Evolutionary conservation across 2,888 invertebrate genomes (phyloP).

Genomic region (Brachypalpus laphriformis): DNA sequence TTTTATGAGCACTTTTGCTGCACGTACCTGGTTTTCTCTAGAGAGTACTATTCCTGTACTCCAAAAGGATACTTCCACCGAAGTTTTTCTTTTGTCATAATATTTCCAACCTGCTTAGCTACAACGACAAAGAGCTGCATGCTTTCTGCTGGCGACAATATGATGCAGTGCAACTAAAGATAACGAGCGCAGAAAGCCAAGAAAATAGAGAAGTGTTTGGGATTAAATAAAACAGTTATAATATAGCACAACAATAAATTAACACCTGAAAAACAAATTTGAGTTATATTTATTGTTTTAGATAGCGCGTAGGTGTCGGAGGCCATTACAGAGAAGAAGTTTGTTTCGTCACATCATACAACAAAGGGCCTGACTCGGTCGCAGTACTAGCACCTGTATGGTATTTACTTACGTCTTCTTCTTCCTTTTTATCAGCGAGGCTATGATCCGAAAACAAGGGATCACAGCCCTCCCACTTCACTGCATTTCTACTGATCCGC

Average conservation of each 20-base stretch:
- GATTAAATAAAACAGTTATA: background rate
- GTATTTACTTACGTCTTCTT: too few species aligned
- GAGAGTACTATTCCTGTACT: slow-evolving; percentile 49
- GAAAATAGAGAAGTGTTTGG: background rate
- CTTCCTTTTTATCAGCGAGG: too few species aligned
- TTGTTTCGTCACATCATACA: too few species aligned
- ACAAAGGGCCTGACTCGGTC: too few species aligned
- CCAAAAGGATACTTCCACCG: slow-evolving; percentile 20
- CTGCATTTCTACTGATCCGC: too few species aligned
- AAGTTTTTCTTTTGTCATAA: background rate
- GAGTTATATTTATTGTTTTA: too few species aligned
- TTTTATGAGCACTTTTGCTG: slow-evolving; percentile 35
- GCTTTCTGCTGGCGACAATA: slow-evolving; percentile 55
- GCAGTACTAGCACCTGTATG: too few species aligned
- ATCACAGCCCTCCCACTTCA: too few species aligned
- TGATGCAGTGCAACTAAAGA: slow-evolving; percentile 64
- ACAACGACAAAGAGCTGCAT: slow-evolving; percentile 25
- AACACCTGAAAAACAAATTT: background rate
- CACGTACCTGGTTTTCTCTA: background rate
- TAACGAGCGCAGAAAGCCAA: slow-evolving; percentile 44
- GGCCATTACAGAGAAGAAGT: too few species aligned
- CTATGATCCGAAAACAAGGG: too few species aligned
- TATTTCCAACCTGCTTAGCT: slow-evolving; percentile 15
- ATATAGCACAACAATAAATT: background rate
- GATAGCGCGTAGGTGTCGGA: too few species aligned